Percentiles rank a stretch among this genome's conserved stretches.
phyloP scores from a whole-genome alignment of 37 sponge, comb jelly and placozoan species.

The Chondrilla cf. caribensis region DNA sequence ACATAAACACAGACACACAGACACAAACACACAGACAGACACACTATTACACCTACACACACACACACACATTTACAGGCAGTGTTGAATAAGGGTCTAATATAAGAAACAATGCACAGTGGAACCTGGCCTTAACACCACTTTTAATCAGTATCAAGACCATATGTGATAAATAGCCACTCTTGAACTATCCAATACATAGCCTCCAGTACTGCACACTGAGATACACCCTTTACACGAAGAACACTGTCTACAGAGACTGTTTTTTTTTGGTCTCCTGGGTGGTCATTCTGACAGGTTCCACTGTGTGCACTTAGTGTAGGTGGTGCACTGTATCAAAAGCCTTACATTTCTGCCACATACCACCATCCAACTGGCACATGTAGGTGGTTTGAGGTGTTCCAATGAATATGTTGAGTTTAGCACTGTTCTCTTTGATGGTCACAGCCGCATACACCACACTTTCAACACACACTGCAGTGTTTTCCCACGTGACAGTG shows the following conservation, averaged over 20 bases:
- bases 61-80: no score
- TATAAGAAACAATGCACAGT: no score
- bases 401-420: background rate
- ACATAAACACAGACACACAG: no score
- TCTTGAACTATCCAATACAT: no score
- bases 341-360: background rate
- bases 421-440: background rate
- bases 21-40: no score
- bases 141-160: background rate
- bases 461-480: background rate
- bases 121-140: no score
- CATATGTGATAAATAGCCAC: background rate
- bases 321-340: no score
- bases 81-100: no score
- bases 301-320: no score
- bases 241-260: background rate
- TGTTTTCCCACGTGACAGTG: background rate
- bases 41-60: no score
- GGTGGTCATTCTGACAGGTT: no score
- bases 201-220: background rate
- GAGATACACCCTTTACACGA: background rate
- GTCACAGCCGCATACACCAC: background rate
- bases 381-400: background rate
- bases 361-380: background rate
- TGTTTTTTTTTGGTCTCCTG: no score